Conservation (phyloP, 2,113 vertebrate species). For the Taxidea taxus region DNA sequence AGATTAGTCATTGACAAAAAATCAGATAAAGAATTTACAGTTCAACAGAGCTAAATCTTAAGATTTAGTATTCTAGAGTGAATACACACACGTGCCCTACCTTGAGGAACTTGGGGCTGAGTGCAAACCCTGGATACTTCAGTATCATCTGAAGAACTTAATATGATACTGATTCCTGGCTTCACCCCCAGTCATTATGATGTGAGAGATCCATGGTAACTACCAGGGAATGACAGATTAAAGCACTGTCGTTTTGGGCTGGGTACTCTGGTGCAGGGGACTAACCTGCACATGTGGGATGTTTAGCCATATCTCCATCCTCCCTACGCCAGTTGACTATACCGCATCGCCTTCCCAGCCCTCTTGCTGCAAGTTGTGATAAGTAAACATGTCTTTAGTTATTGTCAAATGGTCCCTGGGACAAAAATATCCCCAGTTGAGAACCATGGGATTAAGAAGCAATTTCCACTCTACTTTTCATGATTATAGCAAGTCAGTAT, state of each 20-base stretch:
- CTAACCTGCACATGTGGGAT: too few relatives aligned
- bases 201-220: background rate
- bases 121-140: background rate
- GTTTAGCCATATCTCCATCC: background rate
- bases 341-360: rapidly evolving
- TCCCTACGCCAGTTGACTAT: rapidly evolving
- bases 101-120: background rate
- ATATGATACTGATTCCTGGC: background rate
- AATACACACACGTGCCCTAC: background rate
- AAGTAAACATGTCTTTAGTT: background rate
- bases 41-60: background rate
- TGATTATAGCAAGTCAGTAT: too few relatives aligned
- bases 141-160: background rate
- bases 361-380: rapidly evolving
- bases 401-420: background rate
- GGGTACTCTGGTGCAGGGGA: too few relatives aligned
- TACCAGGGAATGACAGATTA: background rate
- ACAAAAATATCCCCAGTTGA: background rate
- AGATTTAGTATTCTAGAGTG: background rate
- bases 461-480: background rate
- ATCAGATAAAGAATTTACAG: background rate
- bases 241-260: background rate
- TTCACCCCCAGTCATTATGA: background rate
- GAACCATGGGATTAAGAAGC: background rate
- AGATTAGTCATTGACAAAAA: background rate